These are phyloP conservation scores for Eleginops maclovinus DNA, from an alignment of 2,113 vertebrate species.

Conservation along the genomic window DNA sequence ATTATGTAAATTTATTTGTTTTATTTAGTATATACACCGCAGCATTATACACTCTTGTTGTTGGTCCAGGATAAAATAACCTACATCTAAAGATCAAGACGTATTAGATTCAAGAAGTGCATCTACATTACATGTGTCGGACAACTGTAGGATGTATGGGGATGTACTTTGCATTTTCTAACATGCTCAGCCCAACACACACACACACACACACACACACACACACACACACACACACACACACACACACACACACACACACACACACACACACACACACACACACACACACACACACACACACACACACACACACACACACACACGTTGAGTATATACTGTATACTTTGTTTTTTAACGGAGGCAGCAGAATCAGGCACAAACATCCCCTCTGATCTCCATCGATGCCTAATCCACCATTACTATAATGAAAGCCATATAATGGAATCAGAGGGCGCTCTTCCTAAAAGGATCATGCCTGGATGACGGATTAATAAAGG, in stretches of 20 bases:
- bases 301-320: conserved; percentile 9
- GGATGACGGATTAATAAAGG: conserved; percentile 72
- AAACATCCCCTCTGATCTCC: conserved; percentile 60
- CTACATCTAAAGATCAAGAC: neutral
- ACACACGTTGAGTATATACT: neutral
- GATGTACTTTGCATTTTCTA: neutral
- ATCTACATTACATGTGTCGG: too few relatives aligned
- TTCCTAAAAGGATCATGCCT: conserved; percentile 70
- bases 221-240: conserved; percentile 7
- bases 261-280: neutral
- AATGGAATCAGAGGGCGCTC: conserved; percentile 70
- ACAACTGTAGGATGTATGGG: neutral
- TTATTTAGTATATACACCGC: too few relatives aligned
- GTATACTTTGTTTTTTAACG: conserved; percentile 21
- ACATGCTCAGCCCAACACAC: too few relatives aligned
- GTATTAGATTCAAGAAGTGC: neutral
- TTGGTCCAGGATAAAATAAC: neutral
- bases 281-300: too few relatives aligned
- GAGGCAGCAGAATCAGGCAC: conserved; percentile 22
- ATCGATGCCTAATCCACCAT: conserved; percentile 73
- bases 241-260: neutral
- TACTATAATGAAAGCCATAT: conserved; percentile 77
- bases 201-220: too few relatives aligned
- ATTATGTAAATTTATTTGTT: too few relatives aligned
- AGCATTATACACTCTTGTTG: neutral